Percentiles rank a stretch among this genome's conserved stretches.
Evolutionary conservation across 2,797 vertebrate genomes (phyloP).

Genomic region (Nyctalus aviator): DNA sequence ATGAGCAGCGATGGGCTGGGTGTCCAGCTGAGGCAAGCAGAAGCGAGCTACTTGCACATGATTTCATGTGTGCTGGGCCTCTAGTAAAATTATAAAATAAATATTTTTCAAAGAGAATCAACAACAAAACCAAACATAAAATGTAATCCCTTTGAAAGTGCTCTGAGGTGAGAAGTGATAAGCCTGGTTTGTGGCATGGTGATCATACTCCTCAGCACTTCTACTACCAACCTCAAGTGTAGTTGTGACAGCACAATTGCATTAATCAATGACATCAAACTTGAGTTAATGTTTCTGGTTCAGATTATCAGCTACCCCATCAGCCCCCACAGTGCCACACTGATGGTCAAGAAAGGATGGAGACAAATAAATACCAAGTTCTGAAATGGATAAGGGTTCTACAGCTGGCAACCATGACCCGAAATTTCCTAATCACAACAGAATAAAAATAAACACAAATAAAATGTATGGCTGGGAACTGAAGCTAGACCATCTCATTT

Average conservation of each 20-base stretch:
- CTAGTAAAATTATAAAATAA: background rate
- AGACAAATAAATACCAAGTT: background rate
- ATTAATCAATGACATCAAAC: background rate
- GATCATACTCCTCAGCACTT: background rate
- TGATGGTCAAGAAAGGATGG: background rate
- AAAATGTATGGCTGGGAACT: background rate
- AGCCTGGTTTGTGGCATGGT: background rate
- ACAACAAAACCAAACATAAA: background rate
- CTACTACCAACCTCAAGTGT: background rate
- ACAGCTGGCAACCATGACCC: background rate
- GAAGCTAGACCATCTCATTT: background rate
- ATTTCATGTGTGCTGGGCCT: too few relatives aligned
- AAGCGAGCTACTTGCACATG: too few relatives aligned
- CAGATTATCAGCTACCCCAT: background rate
- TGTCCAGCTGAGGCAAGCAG: too few relatives aligned
- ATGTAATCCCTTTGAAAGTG: background rate
- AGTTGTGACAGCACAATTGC: background rate
- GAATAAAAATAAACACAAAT: background rate
- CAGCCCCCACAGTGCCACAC: background rate
- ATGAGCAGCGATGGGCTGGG: too few relatives aligned
- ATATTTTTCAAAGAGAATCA: background rate
- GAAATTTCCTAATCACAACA: background rate
- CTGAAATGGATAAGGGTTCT: background rate
- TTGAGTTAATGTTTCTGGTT: conserved; percentile 15
- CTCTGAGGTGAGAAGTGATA: background rate